Percentiles rank a stretch among this genome's conserved stretches.
Conservation (phyloP, 2,113 vertebrate species). For the Ailuropoda melanoleuca region DNA sequence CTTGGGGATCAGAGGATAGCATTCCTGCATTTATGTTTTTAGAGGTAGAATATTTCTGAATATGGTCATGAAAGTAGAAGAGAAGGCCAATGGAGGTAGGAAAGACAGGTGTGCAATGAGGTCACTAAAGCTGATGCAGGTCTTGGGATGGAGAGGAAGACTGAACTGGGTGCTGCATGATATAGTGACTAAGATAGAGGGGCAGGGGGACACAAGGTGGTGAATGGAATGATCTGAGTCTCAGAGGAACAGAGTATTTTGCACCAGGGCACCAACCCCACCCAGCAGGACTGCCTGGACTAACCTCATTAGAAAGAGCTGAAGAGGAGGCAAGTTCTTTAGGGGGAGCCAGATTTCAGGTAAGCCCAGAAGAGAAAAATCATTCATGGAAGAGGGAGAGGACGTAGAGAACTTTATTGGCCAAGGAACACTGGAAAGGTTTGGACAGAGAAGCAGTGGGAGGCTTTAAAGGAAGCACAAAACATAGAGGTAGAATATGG, state of each 20-base stretch:
- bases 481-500: neutral
- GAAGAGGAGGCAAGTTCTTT: neutral
- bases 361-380: neutral
- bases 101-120: neutral
- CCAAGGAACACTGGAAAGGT: neutral
- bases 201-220: neutral
- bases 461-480: neutral
- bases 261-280: neutral
- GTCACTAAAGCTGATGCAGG: neutral
- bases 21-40: neutral
- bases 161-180: neutral
- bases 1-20: neutral
- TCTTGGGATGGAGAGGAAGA: neutral
- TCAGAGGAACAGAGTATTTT: neutral
- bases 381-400: neutral
- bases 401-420: neutral
- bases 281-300: neutral
- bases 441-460: neutral
- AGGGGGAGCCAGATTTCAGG: neutral
- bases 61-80: neutral
- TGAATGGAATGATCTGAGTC: neutral
- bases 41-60: slow-evolving; percentile 15
- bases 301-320: neutral
- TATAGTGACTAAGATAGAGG: neutral
- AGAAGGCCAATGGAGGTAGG: neutral